A percentile compares a stretch with the other conserved stretches of the same genome.
phyloP scores from a whole-genome alignment of 2,888 invertebrate genomes.

The Diachrysia chrysitis region DNA sequence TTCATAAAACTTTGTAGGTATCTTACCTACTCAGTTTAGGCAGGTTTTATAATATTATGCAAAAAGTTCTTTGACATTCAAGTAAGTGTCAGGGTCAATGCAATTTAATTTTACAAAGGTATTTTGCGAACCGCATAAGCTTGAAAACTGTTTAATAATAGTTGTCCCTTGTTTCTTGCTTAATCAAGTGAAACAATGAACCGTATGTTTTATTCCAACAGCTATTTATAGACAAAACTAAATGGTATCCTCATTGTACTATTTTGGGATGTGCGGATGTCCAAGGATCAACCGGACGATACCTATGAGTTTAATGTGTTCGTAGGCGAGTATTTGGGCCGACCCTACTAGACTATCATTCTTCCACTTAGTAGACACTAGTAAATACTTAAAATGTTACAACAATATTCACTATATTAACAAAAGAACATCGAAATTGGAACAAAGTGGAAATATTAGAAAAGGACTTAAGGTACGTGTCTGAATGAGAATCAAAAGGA shows the following conservation, averaged over 20 bases:
- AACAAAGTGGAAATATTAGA: slow-evolving; percentile 31
- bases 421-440: slow-evolving; percentile 39
- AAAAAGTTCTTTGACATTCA: slow-evolving; percentile 3
- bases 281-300: slow-evolving; percentile 51
- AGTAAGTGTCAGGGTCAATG: not conserved
- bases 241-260: slow-evolving; percentile 46
- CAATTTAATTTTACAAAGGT: not conserved
- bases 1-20: not conserved
- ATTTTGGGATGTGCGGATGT: slow-evolving; percentile 45
- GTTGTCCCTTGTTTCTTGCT: slow-evolving; percentile 24
- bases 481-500: not conserved
- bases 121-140: not conserved
- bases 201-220: slow-evolving; percentile 27
- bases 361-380: slow-evolving; percentile 12
- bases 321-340: slow-evolving; percentile 41
- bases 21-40: not conserved
- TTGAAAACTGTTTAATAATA: not conserved
- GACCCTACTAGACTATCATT: slow-evolving; percentile 32
- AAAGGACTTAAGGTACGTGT: not conserved
- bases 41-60: not conserved
- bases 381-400: slow-evolving; percentile 7
- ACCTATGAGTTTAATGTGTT: slow-evolving; percentile 37
- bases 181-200: slow-evolving; percentile 30
- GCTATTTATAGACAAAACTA: slow-evolving; percentile 36
- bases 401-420: slow-evolving; percentile 35